These are phyloP conservation scores for Palythoa heliodiscus DNA, from an alignment of 92 coral and sea anemone genomes.

Conservation along the genomic window DNA sequence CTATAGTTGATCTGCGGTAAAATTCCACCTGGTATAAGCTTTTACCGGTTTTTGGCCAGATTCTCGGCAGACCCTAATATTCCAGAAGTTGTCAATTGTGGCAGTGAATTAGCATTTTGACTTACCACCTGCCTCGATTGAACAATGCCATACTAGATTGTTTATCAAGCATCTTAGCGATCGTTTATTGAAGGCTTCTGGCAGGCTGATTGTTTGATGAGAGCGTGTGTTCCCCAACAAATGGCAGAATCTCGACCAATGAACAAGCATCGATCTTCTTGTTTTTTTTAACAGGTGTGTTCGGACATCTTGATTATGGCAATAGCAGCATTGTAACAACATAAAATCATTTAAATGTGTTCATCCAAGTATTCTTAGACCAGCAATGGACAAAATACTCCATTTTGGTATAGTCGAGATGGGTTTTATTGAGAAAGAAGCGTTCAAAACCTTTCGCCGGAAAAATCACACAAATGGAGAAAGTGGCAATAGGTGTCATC, in stretches of 20 bases:
- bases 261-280: not conserved
- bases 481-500: not conserved
- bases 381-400: not conserved
- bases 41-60: constrained; percentile 40
- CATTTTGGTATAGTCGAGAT: not conserved
- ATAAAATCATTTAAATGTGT: constrained; percentile 30
- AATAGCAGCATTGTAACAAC: constrained; percentile 23
- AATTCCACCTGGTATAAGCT: constrained; percentile 67
- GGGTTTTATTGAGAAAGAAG: not conserved
- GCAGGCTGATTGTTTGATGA: constrained; percentile 66
- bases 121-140: constrained; percentile 71
- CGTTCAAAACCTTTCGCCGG: not conserved
- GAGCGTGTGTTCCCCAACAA: constrained; percentile 55
- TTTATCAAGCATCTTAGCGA: constrained; percentile 72
- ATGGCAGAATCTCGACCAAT: constrained; percentile 49
- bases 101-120: constrained; percentile 77
- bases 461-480: not conserved
- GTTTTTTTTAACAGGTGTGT: constrained; percentile 38
- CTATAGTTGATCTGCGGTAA: not conserved
- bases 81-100: constrained; percentile 68
- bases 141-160: constrained; percentile 80
- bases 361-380: constrained; percentile 17
- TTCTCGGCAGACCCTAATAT: constrained; percentile 61
- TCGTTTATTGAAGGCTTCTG: constrained; percentile 66
- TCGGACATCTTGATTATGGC: constrained; percentile 47